Base-by-base conservation (phyloP, 2,113 vertebrate species). In the Tachycineta bicolor region DNA sequence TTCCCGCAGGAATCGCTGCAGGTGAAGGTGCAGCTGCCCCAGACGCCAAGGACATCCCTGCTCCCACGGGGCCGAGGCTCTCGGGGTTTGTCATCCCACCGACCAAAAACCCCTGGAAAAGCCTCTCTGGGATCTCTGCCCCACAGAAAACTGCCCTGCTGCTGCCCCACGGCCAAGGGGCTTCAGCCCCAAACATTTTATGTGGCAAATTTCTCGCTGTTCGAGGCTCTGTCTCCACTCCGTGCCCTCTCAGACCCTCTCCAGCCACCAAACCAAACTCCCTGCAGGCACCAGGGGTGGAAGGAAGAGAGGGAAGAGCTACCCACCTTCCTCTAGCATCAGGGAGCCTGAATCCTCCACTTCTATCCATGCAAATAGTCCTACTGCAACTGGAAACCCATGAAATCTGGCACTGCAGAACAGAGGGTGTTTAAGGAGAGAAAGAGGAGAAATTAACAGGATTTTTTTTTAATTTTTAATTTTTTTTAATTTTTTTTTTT, bases 301-400 rank as follows among this genome's bases (percentile, higher is more conserved):
- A 53, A 43, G 93, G 88, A 91, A 69, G 83, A 90, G 58, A 76
- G 80, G 82, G 74, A 59, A 94, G 84, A 75, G 77, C 90, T 44
- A 82, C 88, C 90, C 92, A 88, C 92, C 88, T 90, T 88, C 92
- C 88, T 85, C 85, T 88, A 93, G 95, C 88, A 94, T 15, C 71
- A 92, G 83, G 37, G 65, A 92, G 68, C 86, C 94, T 59, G 71
- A 92, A 59, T 81, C 83, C 80, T 93, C 90, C 92, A 90, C 86
- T 85, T 94, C 67, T 94, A 90, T 58, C 94, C 92, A 80, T 31
- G 75, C 85, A 92, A 92, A 83, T 5, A 82, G 84, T 91, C 90
- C 90, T 89, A 87, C 65, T 20, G 78, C 92, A 71, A 79, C 75
- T 31, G 90, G 88, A 28, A 90, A 80, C 92, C 5, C 90, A 77